Conservation (phyloP, 2,797 vertebrate genomes). For the Varecia variegata region DNA sequence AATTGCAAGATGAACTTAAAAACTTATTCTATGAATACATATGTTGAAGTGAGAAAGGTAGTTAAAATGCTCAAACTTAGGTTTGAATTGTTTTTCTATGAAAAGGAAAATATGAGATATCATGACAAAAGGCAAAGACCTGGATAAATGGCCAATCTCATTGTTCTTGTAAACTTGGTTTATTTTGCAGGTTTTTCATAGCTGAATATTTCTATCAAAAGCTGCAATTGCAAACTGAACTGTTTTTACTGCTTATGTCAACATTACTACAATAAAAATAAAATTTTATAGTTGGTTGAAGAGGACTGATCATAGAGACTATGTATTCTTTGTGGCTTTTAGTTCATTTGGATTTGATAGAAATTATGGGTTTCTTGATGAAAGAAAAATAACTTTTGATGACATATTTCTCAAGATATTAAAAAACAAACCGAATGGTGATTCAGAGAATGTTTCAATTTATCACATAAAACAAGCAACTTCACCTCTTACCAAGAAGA, state of each 20-base stretch:
- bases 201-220: slow-evolving; percentile 7
- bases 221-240: slow-evolving; percentile 9
- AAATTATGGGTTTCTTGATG: slow-evolving; percentile 58
- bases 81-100: not conserved
- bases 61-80: not conserved
- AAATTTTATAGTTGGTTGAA: slow-evolving; percentile 31
- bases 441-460: slow-evolving; percentile 24
- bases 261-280: slow-evolving; percentile 16
- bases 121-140: not conserved
- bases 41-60: not conserved
- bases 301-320: not conserved
- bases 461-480: slow-evolving; percentile 34
- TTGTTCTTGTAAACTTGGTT: not conserved
- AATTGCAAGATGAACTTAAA: not conserved
- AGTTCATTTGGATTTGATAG: slow-evolving; percentile 40
- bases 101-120: not conserved
- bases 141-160: not conserved
- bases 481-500: slow-evolving; percentile 11
- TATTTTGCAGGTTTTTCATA: slow-evolving; percentile 20
- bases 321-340: not conserved
- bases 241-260: slow-evolving; percentile 32
- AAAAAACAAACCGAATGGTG: slow-evolving; percentile 9
- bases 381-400: slow-evolving; percentile 56
- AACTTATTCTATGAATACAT: not conserved
- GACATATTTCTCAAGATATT: slow-evolving; percentile 50